Evolutionary conservation across 2,797 vertebrate genomes (phyloP).

Genomic region (Scarus forsteni): DNA sequence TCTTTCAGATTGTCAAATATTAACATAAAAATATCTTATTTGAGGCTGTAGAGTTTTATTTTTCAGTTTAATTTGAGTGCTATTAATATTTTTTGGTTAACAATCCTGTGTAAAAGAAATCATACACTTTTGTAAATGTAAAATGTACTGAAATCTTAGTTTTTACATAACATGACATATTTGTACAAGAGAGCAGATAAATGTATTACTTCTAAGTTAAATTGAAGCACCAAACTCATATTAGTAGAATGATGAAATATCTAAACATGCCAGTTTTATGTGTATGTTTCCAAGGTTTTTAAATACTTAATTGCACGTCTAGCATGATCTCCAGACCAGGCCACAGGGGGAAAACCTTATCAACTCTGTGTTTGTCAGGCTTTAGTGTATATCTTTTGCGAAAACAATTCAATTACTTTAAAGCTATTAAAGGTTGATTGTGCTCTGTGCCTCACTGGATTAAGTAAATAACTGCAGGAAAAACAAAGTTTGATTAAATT

Average conservation of each 20-base stretch:
- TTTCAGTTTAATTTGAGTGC: no score
- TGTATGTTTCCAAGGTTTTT: constrained; percentile 8
- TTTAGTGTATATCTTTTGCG: constrained; percentile 13
- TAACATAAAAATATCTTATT: neutral
- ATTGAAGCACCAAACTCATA: no score
- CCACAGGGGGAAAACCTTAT: constrained; percentile 33
- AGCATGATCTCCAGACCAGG: constrained; percentile 30
- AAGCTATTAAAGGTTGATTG: constrained; percentile 23
- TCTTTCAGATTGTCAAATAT: no score
- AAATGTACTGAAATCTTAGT: neutral
- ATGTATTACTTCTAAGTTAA: constrained; percentile 18
- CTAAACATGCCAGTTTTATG: neutral
- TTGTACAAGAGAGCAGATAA: neutral
- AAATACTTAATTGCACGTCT: constrained; percentile 28
- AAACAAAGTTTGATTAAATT: constrained; percentile 22
- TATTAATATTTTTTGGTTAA: no score
- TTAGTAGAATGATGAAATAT: no score
- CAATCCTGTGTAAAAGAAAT: no score
- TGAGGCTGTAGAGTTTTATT: neutral
- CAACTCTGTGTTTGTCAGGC: constrained; percentile 17
- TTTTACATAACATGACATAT: neutral
- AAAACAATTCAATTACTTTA: constrained; percentile 56
- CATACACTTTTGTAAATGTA: no score
- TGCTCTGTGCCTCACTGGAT: constrained; percentile 4
- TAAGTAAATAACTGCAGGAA: neutral